Evolutionary conservation across 2,113 vertebrate genomes (phyloP).

Genomic region (Mirza zaza): DNA sequence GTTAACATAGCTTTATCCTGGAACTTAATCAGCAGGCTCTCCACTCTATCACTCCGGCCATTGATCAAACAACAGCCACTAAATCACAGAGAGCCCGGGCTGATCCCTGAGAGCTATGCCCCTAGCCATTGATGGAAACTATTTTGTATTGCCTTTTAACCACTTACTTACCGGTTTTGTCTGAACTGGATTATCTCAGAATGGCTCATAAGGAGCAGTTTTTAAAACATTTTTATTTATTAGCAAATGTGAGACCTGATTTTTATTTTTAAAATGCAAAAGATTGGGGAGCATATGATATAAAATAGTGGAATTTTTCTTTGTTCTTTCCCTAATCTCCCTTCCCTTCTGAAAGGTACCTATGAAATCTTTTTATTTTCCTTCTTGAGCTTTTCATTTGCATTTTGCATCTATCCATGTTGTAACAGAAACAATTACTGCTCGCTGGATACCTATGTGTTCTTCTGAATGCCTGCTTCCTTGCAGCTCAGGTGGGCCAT

Average conservation of each 20-base stretch:
- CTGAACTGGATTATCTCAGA: not conserved
- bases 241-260: not conserved
- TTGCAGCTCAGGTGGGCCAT: not conserved
- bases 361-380: not conserved
- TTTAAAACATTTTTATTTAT: not conserved
- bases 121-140: not conserved
- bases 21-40: slow-evolving; percentile 58
- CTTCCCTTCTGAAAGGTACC: not conserved
- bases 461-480: not conserved
- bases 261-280: slow-evolving; percentile 32
- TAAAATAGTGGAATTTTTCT: not conserved
- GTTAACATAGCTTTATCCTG: slow-evolving; percentile 59
- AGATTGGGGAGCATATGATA: not conserved
- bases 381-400: not conserved
- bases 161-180: not conserved
- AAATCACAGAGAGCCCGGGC: slow-evolving; percentile 56
- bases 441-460: not conserved
- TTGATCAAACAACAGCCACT: slow-evolving; percentile 62
- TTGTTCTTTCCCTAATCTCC: not conserved
- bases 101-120: slow-evolving; percentile 23
- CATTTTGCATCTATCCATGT: not conserved
- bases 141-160: slow-evolving; percentile 32
- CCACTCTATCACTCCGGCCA: slow-evolving; percentile 46
- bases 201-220: not conserved
- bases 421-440: not conserved